Evolutionary conservation across 1,140 invertebrate species (phyloP).

Genomic region (Drosophila leontia): DNA sequence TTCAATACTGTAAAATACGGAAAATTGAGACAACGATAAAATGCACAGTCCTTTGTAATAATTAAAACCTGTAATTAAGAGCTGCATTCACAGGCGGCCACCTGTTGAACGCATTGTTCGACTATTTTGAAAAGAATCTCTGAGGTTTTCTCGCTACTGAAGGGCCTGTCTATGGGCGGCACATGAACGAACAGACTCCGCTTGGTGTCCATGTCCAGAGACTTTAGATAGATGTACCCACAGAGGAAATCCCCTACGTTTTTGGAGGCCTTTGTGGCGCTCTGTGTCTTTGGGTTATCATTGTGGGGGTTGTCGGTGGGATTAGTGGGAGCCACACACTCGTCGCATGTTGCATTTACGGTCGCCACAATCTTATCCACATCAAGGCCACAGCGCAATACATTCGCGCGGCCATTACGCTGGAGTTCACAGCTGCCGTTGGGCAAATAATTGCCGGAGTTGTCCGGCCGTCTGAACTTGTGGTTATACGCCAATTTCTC

Average conservation of each 20-base stretch:
- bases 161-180: constrained; percentile 86
- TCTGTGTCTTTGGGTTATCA: neutral
- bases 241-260: constrained; percentile 87
- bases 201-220: constrained; percentile 85
- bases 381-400: constrained; percentile 85
- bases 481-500: constrained; percentile 86
- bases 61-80: neutral
- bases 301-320: neutral
- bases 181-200: constrained; percentile 88
- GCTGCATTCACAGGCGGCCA: constrained; percentile 29
- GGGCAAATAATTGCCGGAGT: constrained; percentile 76
- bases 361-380: constrained; percentile 85
- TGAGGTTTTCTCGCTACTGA: constrained; percentile 85
- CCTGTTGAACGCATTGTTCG: constrained; percentile 73
- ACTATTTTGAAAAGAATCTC: constrained; percentile 86
- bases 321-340: constrained; percentile 44
- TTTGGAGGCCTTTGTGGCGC: constrained; percentile 49
- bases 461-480: constrained; percentile 86
- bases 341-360: constrained; percentile 61
- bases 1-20: constrained; percentile 1
- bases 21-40: constrained; percentile 15
- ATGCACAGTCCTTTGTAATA: constrained; percentile 14
- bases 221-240: constrained; percentile 88
- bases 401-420: constrained; percentile 64
- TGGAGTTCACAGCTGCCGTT: constrained; percentile 76